Evolutionary conservation across 2,888 invertebrate species (phyloP), one percentile per base, ranked within the genome.

Genomic region (Ormyrus rosae): DNA sequence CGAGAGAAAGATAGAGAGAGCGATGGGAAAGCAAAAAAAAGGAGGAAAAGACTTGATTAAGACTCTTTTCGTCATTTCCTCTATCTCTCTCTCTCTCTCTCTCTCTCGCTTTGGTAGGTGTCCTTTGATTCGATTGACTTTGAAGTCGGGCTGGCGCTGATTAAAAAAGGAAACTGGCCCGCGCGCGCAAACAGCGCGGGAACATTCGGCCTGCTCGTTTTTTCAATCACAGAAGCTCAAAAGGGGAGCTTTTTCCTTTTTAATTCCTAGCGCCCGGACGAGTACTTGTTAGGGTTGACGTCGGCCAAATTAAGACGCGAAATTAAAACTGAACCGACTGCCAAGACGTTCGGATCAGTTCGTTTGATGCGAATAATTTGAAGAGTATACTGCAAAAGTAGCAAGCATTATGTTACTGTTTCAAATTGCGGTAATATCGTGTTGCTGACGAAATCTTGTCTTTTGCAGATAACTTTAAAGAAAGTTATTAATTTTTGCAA

Each of bases 51-150:
- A 83, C 83, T 85, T 86, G 87, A 88, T 86, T 86, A 88, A 86
- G 86, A 86, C 85, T 84, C 85, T 86, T 83, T 74, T 77, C 48
- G 81, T 70, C 70, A 75, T 84, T 81, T 83, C 83, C 82, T 48
- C 64, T 11, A 1, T 10, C 45, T 45, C 48, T n/a, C 45, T n/a
- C 63, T n/a, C 48, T 10, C 8, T n/a, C 46, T 6, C 64, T 48
- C 64, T 6, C 19, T n/a, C 19, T 63, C 19, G 67, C 55, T 65
- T 45, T 10, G 9, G 1, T n/a, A 6, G 48, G 53, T 77, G 80
- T 83, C 81, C 85, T 87, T 88, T 87, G 87, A 88, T 88, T 89
- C 86, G 86, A 87, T 87, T 87, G 83, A 78, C 84, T 90, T 90
- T 90, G 90, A 90, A 87, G 90, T 90, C 85, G 11, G 71, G 19